A percentile compares a stretch with the other conserved stretches of the same genome.
Evolutionary conservation across 2,797 vertebrate genomes (phyloP).

Genomic region (Paedocypris micromegethes): DNA sequence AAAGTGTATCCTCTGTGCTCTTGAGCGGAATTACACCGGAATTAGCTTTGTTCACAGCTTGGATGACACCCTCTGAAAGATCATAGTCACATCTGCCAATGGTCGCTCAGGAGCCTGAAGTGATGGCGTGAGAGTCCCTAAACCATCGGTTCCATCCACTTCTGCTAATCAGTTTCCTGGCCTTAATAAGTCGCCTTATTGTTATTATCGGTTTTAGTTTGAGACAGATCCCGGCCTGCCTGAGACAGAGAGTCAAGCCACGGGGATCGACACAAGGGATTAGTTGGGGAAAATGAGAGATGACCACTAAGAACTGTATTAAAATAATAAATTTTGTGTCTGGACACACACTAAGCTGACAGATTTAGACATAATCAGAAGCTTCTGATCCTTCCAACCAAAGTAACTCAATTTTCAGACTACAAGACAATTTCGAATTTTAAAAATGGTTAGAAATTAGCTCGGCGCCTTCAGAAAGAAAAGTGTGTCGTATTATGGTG

Average conservation of each 20-base stretch:
- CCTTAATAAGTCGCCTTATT: conserved; percentile 31
- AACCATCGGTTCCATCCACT: conserved; percentile 22
- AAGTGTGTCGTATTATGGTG: too few relatives aligned
- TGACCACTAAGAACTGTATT: background rate
- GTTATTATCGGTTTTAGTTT: conserved; percentile 45
- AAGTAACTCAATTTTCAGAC: too few relatives aligned
- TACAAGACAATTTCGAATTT: too few relatives aligned
- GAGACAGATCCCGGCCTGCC: conserved; percentile 45
- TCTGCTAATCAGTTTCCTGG: conserved; percentile 30
- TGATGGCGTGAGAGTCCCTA: conserved; percentile 25
- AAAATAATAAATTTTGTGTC: background rate
- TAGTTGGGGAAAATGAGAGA: conserved; percentile 6
- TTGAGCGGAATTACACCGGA: conserved; percentile 15
- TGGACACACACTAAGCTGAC: too few relatives aligned
- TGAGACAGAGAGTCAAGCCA: conserved; percentile 14
- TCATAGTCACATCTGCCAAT: conserved; percentile 43
- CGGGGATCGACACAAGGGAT: conserved; percentile 18
- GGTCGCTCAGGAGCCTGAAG: conserved; percentile 33
- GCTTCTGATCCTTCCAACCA: too few relatives aligned
- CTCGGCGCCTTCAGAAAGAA: too few relatives aligned
- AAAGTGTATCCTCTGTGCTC: conserved; percentile 27
- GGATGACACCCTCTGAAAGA: conserved; percentile 40
- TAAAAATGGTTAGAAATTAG: too few relatives aligned
- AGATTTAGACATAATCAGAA: too few relatives aligned
- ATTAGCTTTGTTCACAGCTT: conserved; percentile 45